Evolutionary conservation across 64 coral and sea anemone genomes (phyloP), one percentile per base, ranked within the genome.

Genomic region (Platygyra sinensis): DNA sequence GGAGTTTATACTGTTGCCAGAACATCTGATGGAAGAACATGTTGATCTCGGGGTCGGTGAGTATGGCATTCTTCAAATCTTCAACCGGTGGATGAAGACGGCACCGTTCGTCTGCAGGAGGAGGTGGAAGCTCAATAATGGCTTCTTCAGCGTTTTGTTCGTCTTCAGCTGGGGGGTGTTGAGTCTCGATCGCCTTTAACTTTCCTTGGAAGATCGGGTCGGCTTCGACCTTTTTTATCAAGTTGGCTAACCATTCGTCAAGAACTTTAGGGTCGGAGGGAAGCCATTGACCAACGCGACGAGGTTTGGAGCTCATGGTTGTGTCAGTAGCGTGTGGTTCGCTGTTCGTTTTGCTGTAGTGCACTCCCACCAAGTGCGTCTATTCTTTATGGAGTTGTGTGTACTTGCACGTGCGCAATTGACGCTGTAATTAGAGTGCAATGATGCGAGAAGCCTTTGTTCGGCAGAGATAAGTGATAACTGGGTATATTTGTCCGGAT

Each of bases 1-100:
- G n/a, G n/a, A n/a, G n/a, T n/a, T n/a, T n/a, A n/a, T n/a, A n/a
- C n/a, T n/a, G n/a, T n/a, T n/a, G n/a, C n/a, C n/a, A n/a, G n/a
- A n/a, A n/a, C n/a, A n/a, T n/a, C n/a, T n/a, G n/a, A n/a, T n/a
- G n/a, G n/a, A n/a, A n/a, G n/a, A n/a, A n/a, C n/a, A n/a, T 92
- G 61, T 87, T 92, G 73, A 92, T 92, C 82, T 86, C 90, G 74
- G 82, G 90, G 62, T 92, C 90, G 62, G 90, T 50, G 73, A 87
- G 42, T n/a, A 92, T 92, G 14, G 82, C 90, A n/a, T 86, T n/a
- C 80, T 29, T 52, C 80, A 91, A 91, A 67, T 76, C 89, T 63
- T 78, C 5, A 78, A 91, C 90, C 29, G 90, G 90, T 87, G n/a
- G 11, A 72, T 92, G 90, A 0, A 92, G 90, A 30, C 13, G 0